phyloP scores from a whole-genome alignment of 2,113 vertebrate genomes.

The Spea multiplicata region DNA sequence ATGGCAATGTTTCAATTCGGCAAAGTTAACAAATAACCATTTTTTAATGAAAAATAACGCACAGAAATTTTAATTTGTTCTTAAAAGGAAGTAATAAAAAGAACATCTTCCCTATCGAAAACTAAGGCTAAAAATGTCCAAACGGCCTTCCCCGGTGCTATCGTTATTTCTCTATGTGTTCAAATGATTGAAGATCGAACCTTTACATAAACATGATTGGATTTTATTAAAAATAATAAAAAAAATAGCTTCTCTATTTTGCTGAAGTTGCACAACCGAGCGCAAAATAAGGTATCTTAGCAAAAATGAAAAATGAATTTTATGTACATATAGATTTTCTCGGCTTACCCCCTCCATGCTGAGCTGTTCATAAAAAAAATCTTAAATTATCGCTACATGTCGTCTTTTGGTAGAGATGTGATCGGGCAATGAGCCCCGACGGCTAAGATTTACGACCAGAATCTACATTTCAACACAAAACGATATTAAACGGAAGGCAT shows the following conservation, averaged over 20 bases:
- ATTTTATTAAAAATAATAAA: background rate
- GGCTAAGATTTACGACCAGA: conserved; percentile 17
- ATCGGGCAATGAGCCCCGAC: conserved; percentile 31
- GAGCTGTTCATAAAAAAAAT: conserved; percentile 7
- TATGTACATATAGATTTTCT: conserved; percentile 18
- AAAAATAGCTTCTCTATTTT: conserved; percentile 1
- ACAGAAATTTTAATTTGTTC: too few relatives aligned
- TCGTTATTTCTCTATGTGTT: background rate
- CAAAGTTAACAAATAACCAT: too few relatives aligned
- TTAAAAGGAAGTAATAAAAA: too few relatives aligned
- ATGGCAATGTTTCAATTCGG: too few relatives aligned
- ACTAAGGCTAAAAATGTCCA: background rate
- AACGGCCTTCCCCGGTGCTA: background rate
- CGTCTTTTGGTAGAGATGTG: conserved; percentile 17
- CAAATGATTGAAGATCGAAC: conserved; percentile 23
- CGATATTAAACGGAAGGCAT: conserved; percentile 21
- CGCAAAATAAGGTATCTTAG: conserved; percentile 4
- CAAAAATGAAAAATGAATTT: conserved; percentile 16
- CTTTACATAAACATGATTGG: conserved; percentile 24
- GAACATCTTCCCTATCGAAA: background rate
- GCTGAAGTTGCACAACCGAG: background rate
- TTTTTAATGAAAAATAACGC: too few relatives aligned
- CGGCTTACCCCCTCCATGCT: background rate
- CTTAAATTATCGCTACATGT: conserved; percentile 6
- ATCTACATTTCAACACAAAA: conserved; percentile 34